Base-by-base conservation (phyloP, 2,113 vertebrate species). In the Tiliqua scincoides region DNA sequence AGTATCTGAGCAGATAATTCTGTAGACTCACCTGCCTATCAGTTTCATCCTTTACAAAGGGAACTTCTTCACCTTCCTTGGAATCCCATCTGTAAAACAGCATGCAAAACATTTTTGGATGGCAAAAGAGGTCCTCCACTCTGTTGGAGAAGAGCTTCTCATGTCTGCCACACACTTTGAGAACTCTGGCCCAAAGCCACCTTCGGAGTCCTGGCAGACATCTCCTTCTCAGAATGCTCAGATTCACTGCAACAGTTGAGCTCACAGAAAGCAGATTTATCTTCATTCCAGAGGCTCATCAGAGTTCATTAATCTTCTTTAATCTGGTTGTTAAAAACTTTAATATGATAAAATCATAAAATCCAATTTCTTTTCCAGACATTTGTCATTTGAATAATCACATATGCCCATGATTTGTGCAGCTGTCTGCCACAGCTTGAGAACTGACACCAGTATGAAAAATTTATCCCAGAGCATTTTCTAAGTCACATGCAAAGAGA, bases 21-120 rank as follows among this genome's bases (percentile, higher is more conserved):
- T 21, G n/a, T 20, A 83, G 83, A 89, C 95, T 92, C 85, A 97
- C 96, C 89, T 93, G 95, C 63, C 86, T 75, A 15, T 92, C 93
- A 7, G 30, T 70, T 11, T 94, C 94, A 89, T 96, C 94, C 76
- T 94, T 95, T 91, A 90, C 84, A 86, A 90, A 80, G 82, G 72
- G 54, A 35, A 88, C 52, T 40, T 96, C 93, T 40, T 96, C 95
- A 17, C 89, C 92, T 93, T 96, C 96, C 91, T 96, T 97, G 63
- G 43, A 27, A 72, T 96, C 96, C 95, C 95, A 97, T 76, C 96
- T 97, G 88, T 35, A 91, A 91, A 89, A 88, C 57, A 93, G 61
- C 82, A 81, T 17, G 43, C 10, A 11, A 15, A 74, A 83, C 65
- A 43, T 85, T 67, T 57, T 87, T 14, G 10, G 2, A 43, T 2